These are phyloP conservation scores for Melipona bicolor DNA, from an alignment of 2,888 invertebrate genomes.

Conservation along the genomic window DNA sequence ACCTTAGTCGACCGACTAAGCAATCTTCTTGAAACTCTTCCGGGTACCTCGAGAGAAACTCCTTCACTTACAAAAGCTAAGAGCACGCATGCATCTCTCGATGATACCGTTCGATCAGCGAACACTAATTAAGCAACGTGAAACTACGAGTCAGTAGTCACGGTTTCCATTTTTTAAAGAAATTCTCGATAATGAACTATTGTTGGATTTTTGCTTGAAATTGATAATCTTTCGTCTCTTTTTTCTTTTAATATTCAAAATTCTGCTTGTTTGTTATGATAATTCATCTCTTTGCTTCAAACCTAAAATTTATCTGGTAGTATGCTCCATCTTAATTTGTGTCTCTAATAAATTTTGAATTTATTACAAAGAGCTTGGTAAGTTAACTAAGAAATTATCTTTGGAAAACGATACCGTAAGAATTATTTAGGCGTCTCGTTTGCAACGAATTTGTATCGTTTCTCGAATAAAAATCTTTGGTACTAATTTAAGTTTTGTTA, in stretches of 20 bases:
- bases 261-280: too few relatives aligned
- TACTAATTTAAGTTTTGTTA: neutral
- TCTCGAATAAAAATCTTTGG: neutral
- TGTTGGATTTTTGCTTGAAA: neutral
- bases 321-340: neutral
- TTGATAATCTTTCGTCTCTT: neutral
- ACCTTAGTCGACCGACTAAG: conserved; percentile 67
- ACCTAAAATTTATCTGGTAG: too few relatives aligned
- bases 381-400: neutral
- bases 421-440: neutral
- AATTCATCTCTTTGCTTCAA: too few relatives aligned
- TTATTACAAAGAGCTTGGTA: neutral
- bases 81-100: neutral
- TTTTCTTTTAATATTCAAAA: neutral
- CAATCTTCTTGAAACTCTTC: conserved; percentile 74
- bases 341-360: neutral
- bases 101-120: conserved; percentile 1
- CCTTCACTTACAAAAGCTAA: conserved; percentile 14
- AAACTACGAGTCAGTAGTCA: neutral
- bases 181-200: neutral
- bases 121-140: neutral
- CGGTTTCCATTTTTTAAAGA: neutral
- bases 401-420: neutral
- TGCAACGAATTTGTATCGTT: neutral
- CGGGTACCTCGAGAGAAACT: conserved; percentile 60